Conservation (phyloP, 2,888 invertebrate genomes). For the Marasmarcha lunaedactyla region DNA sequence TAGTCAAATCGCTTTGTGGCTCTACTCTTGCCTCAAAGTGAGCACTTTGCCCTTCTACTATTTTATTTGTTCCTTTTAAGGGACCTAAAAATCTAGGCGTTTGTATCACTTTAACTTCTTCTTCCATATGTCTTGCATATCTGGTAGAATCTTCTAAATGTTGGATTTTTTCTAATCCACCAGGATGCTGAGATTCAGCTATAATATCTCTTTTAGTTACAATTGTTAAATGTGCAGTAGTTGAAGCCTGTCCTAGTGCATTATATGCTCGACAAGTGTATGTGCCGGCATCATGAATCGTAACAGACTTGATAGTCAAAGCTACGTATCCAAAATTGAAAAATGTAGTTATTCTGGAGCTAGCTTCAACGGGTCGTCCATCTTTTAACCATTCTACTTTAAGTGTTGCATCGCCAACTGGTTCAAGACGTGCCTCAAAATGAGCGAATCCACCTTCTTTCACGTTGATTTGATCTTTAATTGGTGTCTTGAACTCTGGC, state of each 20-base stretch:
- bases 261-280: slow-evolving; percentile 93
- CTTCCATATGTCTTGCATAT: slow-evolving; percentile 76
- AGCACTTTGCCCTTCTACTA: slow-evolving; percentile 92
- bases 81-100: slow-evolving; percentile 90
- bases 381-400: slow-evolving; percentile 95
- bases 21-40: slow-evolving; percentile 96
- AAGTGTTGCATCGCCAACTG: slow-evolving; percentile 90
- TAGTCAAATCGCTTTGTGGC: slow-evolving; percentile 92
- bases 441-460: slow-evolving; percentile 95
- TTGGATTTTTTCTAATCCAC: slow-evolving; percentile 91
- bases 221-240: slow-evolving; percentile 85
- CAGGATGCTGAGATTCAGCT: slow-evolving; percentile 92
- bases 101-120: slow-evolving; percentile 81
- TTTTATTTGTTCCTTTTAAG: slow-evolving; percentile 91
- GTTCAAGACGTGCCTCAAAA: slow-evolving; percentile 95
- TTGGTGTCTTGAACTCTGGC: slow-evolving; percentile 90
- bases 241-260: slow-evolving; percentile 86
- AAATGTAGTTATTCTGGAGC: slow-evolving; percentile 92
- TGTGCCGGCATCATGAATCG: slow-evolving; percentile 88
- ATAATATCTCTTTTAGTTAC: slow-evolving; percentile 88
- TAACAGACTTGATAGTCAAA: slow-evolving; percentile 91
- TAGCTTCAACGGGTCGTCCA: slow-evolving; percentile 90
- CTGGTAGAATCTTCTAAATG: slow-evolving; percentile 86
- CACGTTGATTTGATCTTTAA: slow-evolving; percentile 87
- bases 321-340: slow-evolving; percentile 97